Evolutionary conservation across 1,140 invertebrate species (phyloP).

Genomic region (Tetramorium simillimum): DNA sequence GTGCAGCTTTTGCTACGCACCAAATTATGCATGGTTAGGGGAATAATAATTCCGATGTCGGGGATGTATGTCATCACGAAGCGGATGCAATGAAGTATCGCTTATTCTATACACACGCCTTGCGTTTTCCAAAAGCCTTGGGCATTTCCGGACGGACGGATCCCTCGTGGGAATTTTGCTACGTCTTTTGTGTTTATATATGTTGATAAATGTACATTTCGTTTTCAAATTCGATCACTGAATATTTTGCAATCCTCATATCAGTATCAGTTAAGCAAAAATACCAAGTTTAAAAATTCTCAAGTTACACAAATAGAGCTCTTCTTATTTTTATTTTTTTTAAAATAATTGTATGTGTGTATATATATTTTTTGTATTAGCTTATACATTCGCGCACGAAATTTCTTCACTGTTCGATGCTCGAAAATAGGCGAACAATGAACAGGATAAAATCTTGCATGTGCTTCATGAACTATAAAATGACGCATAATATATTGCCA

Average conservation of each 20-base stretch:
- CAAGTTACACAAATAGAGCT: background rate
- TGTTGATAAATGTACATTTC: background rate
- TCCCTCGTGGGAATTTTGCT: slow-evolving; percentile 58
- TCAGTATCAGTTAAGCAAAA: background rate
- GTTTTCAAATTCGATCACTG: slow-evolving; percentile 48
- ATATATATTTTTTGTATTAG: background rate
- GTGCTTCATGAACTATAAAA: slow-evolving; percentile 65
- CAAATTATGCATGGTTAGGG: slow-evolving; percentile 34
- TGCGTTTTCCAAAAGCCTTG: slow-evolving; percentile 27
- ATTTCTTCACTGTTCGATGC: background rate
- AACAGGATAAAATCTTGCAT: slow-evolving; percentile 63
- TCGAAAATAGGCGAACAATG: background rate
- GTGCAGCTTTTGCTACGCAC: slow-evolving; percentile 15
- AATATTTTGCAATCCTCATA: slow-evolving; percentile 30
- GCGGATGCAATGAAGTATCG: slow-evolving; percentile 29
- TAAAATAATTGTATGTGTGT: background rate
- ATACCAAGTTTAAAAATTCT: background rate
- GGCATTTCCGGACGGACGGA: slow-evolving; percentile 25
- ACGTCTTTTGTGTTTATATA: slow-evolving; percentile 27
- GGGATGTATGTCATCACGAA: background rate
- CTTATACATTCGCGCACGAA: slow-evolving; percentile 1
- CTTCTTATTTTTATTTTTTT: background rate
- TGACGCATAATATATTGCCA: slow-evolving; percentile 59
- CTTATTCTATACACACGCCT: slow-evolving; percentile 13
- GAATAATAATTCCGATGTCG: slow-evolving; percentile 44